These are phyloP conservation scores for Lepidothrix coronata DNA, from an alignment of 2,113 vertebrate species.

Conservation along the genomic window DNA sequence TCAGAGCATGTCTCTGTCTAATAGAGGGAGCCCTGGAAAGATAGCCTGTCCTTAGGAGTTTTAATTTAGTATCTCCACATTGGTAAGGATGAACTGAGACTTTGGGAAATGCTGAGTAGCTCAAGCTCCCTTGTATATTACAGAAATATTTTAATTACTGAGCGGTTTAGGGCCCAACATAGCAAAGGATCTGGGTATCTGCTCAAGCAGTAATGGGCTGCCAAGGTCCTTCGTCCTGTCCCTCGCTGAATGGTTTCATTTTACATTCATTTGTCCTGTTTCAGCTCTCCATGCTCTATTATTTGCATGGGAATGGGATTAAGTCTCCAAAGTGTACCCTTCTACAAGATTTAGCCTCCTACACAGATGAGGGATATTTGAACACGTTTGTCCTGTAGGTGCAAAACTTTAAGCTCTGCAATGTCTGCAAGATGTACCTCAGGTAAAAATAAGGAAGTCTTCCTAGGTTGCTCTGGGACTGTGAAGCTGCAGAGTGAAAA, in stretches of 20 bases:
- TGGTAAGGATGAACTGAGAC: background rate
- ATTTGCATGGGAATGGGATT: background rate
- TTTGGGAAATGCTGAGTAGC: background rate
- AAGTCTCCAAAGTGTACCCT: background rate
- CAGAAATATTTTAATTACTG: background rate
- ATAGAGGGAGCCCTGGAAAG: background rate
- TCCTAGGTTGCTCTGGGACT: background rate
- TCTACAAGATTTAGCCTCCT: background rate
- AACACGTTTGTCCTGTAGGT: background rate
- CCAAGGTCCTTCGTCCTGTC: background rate
- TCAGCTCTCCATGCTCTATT: background rate
- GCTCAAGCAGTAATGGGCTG: background rate
- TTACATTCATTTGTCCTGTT: background rate
- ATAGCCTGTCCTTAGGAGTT: background rate
- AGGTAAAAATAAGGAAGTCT: background rate
- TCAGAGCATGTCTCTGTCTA: background rate
- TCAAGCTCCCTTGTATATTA: background rate
- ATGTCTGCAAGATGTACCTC: background rate
- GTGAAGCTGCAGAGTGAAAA: background rate
- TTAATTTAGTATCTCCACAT: background rate
- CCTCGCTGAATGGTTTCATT: background rate
- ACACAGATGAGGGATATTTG: background rate
- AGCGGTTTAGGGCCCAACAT: background rate
- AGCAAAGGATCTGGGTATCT: background rate
- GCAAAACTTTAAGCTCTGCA: background rate